phyloP scores from a whole-genome alignment of 2,113 vertebrate genomes.

The Microtus pennsylvanicus region DNA sequence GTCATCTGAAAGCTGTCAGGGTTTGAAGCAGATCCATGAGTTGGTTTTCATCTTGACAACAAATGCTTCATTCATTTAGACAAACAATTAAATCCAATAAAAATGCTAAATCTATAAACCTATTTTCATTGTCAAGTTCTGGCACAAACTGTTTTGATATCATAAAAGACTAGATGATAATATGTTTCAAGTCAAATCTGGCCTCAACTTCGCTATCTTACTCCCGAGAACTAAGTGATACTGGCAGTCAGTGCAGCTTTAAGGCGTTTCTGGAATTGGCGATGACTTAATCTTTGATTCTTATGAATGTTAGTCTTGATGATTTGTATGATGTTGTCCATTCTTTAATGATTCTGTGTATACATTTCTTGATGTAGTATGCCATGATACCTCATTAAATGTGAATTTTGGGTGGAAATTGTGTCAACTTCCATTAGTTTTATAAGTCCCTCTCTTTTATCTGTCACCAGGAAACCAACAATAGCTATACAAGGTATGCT shows the following conservation, averaged over 20 bases:
- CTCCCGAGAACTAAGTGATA: not conserved
- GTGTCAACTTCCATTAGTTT: not conserved
- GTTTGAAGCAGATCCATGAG: not conserved
- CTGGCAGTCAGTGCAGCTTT: not conserved
- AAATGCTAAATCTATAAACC: not conserved
- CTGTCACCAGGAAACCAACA: not conserved
- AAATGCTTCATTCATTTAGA: not conserved
- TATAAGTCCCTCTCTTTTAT: not conserved
- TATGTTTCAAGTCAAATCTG: not conserved
- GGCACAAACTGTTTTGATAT: not conserved
- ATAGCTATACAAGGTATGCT: not conserved
- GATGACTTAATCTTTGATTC: not conserved
- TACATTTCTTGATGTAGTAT: not conserved
- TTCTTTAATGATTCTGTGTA: not conserved
- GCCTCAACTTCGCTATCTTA: not conserved
- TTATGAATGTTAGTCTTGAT: not conserved
- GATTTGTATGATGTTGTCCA: not conserved
- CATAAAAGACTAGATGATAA: not conserved
- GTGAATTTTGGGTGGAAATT: not conserved
- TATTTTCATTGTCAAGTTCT: not conserved
- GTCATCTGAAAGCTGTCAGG: not conserved
- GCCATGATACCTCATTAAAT: not conserved
- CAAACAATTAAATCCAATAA: not conserved
- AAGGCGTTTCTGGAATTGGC: not conserved
- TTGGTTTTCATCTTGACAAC: not conserved